These are phyloP conservation scores for Drosophila tani DNA, from an alignment of 1,140 invertebrate species.

Conservation along the genomic window DNA sequence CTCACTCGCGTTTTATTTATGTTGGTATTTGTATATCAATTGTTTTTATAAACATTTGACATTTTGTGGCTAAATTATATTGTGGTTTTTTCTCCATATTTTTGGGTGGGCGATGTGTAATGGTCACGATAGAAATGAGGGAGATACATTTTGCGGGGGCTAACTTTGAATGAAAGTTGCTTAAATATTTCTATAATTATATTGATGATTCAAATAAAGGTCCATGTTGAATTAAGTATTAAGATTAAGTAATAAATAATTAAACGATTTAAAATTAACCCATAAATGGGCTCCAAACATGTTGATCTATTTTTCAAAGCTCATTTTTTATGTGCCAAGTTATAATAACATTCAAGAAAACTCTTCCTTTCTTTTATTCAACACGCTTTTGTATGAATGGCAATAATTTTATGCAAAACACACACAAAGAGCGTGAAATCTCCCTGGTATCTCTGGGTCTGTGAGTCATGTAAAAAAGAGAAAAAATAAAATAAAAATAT, in stretches of 20 bases:
- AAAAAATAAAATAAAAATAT: constrained; percentile 63
- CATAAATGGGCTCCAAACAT: not conserved
- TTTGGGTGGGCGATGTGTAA: constrained; percentile 44
- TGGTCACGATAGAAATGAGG: constrained; percentile 14
- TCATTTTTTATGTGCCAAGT: not conserved
- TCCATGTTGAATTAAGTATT: not conserved
- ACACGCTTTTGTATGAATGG: constrained; percentile 58
- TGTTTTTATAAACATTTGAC: constrained; percentile 72
- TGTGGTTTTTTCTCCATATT: constrained; percentile 15
- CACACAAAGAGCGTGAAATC: constrained; percentile 23
- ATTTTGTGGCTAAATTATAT: constrained; percentile 53
- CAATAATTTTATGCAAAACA: constrained; percentile 77
- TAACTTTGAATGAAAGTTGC: constrained; percentile 25
- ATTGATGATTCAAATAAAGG: not conserved
- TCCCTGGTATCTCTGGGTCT: constrained; percentile 40
- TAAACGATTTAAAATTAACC: not conserved
- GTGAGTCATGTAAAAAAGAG: constrained; percentile 72
- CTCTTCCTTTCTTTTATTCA: constrained; percentile 23
- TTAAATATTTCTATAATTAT: constrained; percentile 21
- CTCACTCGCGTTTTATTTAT: not conserved
- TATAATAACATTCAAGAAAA: constrained; percentile 16
- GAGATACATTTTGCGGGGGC: constrained; percentile 20
- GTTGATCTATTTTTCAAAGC: not conserved
- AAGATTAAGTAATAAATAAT: no score
- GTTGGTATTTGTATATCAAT: constrained; percentile 54